phyloP scores from a whole-genome alignment of 64 coral and sea anemone species.

The Actinia equina region DNA sequence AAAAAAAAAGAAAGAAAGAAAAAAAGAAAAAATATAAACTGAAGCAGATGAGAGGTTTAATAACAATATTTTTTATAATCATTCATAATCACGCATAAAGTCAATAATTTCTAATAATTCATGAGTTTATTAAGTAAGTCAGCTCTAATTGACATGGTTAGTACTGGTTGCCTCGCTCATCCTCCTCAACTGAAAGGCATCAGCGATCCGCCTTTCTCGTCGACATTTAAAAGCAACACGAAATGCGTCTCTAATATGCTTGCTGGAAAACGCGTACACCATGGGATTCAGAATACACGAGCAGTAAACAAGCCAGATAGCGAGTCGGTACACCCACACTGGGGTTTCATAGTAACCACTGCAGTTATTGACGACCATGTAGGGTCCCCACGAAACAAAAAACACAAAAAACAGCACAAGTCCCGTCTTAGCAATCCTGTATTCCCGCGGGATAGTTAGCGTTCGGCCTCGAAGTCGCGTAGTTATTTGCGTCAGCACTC shows the following conservation, averaged over 20 bases:
- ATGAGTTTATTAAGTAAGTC: not conserved
- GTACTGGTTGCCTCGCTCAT: conserved; percentile 20
- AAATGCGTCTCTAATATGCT: conserved; percentile 77
- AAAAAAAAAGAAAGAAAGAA: too few species aligned
- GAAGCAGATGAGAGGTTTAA: too few species aligned
- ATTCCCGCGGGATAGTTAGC: conserved; percentile 61
- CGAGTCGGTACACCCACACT: conserved; percentile 52
- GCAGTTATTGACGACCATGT: conserved; percentile 78
- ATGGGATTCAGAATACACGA: conserved; percentile 76
- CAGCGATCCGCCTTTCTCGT: conserved; percentile 6
- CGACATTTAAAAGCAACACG: conserved; percentile 32
- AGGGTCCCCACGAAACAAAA: conserved; percentile 83
- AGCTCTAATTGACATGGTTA: not conserved
- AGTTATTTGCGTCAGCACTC: conserved; percentile 60
- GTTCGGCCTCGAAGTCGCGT: conserved; percentile 46
- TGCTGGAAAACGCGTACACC: conserved; percentile 79
- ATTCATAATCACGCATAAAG: not conserved
- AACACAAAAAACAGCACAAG: conserved; percentile 74
- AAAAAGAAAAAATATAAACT: too few species aligned
- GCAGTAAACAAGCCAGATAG: conserved; percentile 84
- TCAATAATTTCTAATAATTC: not conserved
- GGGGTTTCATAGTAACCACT: conserved; percentile 18
- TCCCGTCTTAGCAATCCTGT: conserved; percentile 85
- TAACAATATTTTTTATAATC: too few species aligned
- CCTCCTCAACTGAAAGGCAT: conserved; percentile 11